phyloP scores from a whole-genome alignment of 30 jellyfish, hydroid and myxozoan species.

The Mastigias papua region DNA sequence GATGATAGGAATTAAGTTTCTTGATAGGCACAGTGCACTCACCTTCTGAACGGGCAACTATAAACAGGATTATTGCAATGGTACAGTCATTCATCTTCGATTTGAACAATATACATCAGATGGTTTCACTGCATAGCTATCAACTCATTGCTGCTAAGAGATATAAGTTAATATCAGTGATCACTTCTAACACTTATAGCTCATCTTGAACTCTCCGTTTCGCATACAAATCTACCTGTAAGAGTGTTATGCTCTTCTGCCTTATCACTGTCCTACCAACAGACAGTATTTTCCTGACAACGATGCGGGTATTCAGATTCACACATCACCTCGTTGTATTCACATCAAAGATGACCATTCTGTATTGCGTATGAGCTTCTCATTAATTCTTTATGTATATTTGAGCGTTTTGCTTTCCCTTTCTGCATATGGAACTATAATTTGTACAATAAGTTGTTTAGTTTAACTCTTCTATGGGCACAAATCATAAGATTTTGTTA shows the following conservation, averaged over 20 bases:
- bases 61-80: neutral
- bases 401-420: neutral
- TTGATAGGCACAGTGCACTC: neutral
- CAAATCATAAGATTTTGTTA: too few relatives aligned
- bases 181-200: neutral
- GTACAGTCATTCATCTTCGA: neutral
- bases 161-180: too few relatives aligned
- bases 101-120: too few relatives aligned
- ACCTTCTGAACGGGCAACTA: neutral
- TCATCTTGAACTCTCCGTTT: neutral
- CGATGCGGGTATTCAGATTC: neutral
- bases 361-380: neutral
- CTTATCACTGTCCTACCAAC: neutral
- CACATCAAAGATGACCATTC: neutral
- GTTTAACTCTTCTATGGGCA: neutral
- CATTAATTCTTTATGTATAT: conserved; percentile 6
- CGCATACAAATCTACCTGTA: neutral
- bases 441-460: neutral
- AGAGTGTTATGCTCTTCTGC: neutral
- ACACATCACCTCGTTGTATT: neutral
- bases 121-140: too few relatives aligned
- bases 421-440: neutral
- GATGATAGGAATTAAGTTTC: too few relatives aligned
- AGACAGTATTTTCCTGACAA: neutral
- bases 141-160: too few relatives aligned